Evolutionary conservation across 2,888 invertebrate species (phyloP), one percentile per base, ranked within the genome.

Genomic region (Drosophila atripex): DNA sequence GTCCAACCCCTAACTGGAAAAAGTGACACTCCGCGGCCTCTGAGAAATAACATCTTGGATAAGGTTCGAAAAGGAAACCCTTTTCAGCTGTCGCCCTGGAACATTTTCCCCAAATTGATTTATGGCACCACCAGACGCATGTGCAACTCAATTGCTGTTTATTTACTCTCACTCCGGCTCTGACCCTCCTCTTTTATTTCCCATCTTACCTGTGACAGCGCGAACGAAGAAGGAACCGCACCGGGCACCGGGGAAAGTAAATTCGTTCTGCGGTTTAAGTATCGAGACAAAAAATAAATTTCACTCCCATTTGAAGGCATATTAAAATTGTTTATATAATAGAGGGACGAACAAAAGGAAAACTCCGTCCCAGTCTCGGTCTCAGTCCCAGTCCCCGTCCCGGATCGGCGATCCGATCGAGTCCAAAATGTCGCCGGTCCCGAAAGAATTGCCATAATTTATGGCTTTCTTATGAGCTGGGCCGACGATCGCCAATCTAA

Each of bases 261-360:
- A 89, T 83, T 87, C 74, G 84, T 77, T 87, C 72, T 88, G 89
- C 88, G 88, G 89, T 88, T 89, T 85, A 82, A 87, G 78, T 80
- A 77, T 75, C 60, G 73, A 25, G 68, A 47, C 73, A 71, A 72
- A 72, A 73, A 78, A 73, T 69, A 75, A 75, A 76, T 86, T 89
- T 76, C 76, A 84, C 86, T 88, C 77, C 77, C 71, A 76, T 78
- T 80, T 66, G 65, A 60, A 65, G 77, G 71, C 71, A 75, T 75
- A 80, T 83, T 79, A 71, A 72, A 72, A 76, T 53, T 71, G 71
- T 68, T 79, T 77, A 77, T 69, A 73, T 70, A 57, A 55, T 46
- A 63, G 54, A 59, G 43, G 35, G 38, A 38, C 35, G 32, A 63
- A 61, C 73, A 61, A 71, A 76, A 56, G 73, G 70, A 80, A 77